Evolutionary conservation across 2,113 vertebrate genomes (phyloP), one percentile per base, ranked within the genome.

Genomic region (Clarias gariepinus): DNA sequence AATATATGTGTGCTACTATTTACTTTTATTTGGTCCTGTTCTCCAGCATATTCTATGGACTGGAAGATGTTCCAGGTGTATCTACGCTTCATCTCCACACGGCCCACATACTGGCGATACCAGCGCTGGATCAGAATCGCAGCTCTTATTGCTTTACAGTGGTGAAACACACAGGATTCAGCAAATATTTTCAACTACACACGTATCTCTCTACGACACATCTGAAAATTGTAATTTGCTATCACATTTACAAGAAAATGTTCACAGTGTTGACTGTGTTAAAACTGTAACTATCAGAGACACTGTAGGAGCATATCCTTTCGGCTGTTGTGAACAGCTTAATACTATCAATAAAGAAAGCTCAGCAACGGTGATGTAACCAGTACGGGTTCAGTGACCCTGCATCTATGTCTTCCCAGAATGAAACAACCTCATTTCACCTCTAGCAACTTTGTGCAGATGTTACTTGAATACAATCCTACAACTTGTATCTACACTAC

Each of bases 1-100:
- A 74, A 52, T 33, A 64, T 23, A n/a, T 81, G 57, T 28, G 36
- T 66, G 58, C 25, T 63, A 19, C 21, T 69, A 2, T 85, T 87
- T 91, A 98, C 97, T 94, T 98, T 97, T 91, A 97, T 96, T 94
- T 99, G 98, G 74, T 99, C 97, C 87, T 98, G 98, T 90, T 98
- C 96, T 0, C 96, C 97, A 0, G 97, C 93, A 0, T 99, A 98
- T 86, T 99, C 98, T 30, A 98, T 97, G 33, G 97, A 98, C 77
- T 98, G 98, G 89, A 99, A 99, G 92, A 99, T 98, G 87, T 96
- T 96, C 97, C 98, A 99, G 47, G 96, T 98, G 91, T 96, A 98
- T 30, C 95, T 95, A 4, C 97, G 94, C 28, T 96, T 95, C 95
- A 97, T 96, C 92, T 99, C 97, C 92, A 96, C 94, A 25, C 96